Evolutionary conservation across 2,888 invertebrate genomes (phyloP).

Genomic region (Epirrhoe alternata): DNA sequence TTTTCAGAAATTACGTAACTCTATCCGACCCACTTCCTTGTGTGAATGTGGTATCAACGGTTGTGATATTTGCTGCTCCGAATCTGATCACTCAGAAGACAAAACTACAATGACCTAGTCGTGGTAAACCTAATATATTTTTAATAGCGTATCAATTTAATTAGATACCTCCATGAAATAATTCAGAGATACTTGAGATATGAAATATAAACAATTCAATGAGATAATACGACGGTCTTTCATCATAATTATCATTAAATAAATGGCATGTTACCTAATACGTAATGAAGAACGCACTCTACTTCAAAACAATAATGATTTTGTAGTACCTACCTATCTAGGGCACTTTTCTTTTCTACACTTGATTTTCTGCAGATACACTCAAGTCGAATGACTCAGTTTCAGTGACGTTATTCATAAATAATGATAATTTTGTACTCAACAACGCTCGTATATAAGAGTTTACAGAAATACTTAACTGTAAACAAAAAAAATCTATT

Average conservation of each 20-base stretch:
- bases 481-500: too few relatives aligned
- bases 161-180: constrained; percentile 24
- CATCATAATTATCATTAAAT: constrained; percentile 70
- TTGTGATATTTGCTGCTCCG: constrained; percentile 87
- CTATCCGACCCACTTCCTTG: constrained; percentile 89
- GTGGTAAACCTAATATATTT: constrained; percentile 40
- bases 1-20: constrained; percentile 90
- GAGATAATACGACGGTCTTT: constrained; percentile 64
- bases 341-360: constrained; percentile 50
- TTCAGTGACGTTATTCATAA: too few relatives aligned
- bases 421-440: too few relatives aligned
- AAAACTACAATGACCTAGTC: constrained; percentile 77
- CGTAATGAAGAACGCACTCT: constrained; percentile 57
- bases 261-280: constrained; percentile 48
- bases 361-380: constrained; percentile 45
- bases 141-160: constrained; percentile 37
- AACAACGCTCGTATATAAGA: too few relatives aligned
- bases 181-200: constrained; percentile 55
- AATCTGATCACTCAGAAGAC: constrained; percentile 75
- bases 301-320: constrained; percentile 56
- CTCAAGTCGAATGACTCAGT: not conserved
- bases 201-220: constrained; percentile 66
- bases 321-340: constrained; percentile 5
- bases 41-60: constrained; percentile 92
- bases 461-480: too few relatives aligned